Base-by-base conservation (phyloP, 1,140 invertebrate species). In the Eurosta solidaginis region DNA sequence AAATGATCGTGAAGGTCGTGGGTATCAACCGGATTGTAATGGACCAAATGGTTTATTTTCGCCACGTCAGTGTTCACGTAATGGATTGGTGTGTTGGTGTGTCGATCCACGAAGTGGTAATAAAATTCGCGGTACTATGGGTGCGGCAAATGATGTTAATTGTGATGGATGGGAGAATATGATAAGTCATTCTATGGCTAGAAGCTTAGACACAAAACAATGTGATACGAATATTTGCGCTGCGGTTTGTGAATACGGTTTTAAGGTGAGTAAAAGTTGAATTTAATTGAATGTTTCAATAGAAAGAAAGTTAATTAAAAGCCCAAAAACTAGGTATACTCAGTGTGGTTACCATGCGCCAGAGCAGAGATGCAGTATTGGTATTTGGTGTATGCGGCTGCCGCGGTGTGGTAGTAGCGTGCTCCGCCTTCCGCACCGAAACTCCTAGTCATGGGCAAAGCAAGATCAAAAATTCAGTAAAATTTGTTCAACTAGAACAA, bases 71-170 rank as follows among this genome's bases (percentile, higher is more conserved):
- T 96, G 95, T 83, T 95, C 94, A 1, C 90, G 93, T 52, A 96
- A 96, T 84, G 93, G 93, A 20, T 85, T 95, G 1, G 93, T 96
- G 79, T 96, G 95, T 85, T 96, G 95, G 95, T 96, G 95, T 83
- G 95, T 96, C 1, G 93, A 95, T 84, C 87, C 87, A 0, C 82
- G 90, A 27, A 90, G 91, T 10, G 95, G 95, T 1, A 91, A 92
- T 82, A 95, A 96, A 85, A 88, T 94, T 22, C 91, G 91, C 52
- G 92, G 93, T 1, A 92, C 93, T 1, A 95, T 96, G 92, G 94
- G 94, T 10, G 92, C 94, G 0, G 90, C 94, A 0, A 90, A 92
- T 9, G 90, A 88, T 45, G 93, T 95, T 1, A 88, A 92, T 78
- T 96, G 95, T 83, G 85, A 88, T 45, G 83, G 83, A 0, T 84